phyloP scores from a whole-genome alignment of 2,797 vertebrate genomes.

The Chloroceryle amazona region DNA sequence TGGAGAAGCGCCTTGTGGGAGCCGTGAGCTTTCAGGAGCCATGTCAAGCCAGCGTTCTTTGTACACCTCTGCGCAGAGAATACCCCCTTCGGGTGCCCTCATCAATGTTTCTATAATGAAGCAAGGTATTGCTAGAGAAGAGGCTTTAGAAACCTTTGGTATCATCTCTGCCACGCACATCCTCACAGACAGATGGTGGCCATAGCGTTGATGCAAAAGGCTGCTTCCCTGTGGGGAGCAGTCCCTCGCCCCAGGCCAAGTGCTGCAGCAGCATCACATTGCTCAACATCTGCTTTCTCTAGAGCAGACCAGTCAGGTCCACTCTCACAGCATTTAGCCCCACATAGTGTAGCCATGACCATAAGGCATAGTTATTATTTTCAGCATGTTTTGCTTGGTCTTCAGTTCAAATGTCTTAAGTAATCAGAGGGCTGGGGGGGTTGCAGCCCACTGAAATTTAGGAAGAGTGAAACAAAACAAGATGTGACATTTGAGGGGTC shows the following conservation, averaged over 20 bases:
- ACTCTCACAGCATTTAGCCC: fast-evolving
- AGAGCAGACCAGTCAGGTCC: background rate
- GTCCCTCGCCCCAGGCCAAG: background rate
- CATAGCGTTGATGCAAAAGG: background rate
- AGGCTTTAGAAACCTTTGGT: background rate
- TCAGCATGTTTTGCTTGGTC: background rate
- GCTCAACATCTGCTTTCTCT: background rate
- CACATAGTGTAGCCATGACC: fast-evolving
- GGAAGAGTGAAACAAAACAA: background rate
- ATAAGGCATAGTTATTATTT: background rate
- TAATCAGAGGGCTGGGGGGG: background rate
- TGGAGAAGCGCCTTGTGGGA: background rate
- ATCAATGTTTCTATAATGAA: background rate
- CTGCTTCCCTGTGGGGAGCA: background rate
- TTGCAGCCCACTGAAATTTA: background rate
- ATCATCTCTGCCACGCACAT: fast-evolving
- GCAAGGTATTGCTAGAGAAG: background rate
- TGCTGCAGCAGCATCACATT: background rate
- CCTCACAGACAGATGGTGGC: fast-evolving
- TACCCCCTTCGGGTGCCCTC: too few species aligned
- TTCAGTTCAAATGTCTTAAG: background rate
- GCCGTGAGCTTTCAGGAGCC: fast-evolving
- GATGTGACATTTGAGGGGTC: background rate
- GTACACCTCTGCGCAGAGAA: fast-evolving
- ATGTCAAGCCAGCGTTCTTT: fast-evolving